Evolutionary conservation across 2,113 vertebrate species (phyloP).

Genomic region (Nycticorax nycticorax): DNA sequence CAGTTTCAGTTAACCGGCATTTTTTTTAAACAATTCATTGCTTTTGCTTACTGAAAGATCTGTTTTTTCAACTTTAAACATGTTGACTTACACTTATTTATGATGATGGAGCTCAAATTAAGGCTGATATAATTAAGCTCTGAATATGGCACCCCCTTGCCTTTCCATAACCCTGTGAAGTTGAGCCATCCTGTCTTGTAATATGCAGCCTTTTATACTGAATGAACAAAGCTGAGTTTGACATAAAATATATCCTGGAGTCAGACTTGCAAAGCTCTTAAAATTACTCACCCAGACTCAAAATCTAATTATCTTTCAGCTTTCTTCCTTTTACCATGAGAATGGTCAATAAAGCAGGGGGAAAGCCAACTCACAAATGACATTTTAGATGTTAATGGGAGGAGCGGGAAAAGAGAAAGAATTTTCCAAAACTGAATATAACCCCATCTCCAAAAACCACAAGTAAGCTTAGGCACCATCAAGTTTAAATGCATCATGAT

Average conservation of each 20-base stretch:
- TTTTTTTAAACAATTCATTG: background rate
- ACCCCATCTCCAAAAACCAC: background rate
- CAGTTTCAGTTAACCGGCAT: background rate
- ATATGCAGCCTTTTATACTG: background rate
- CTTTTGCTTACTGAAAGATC: background rate
- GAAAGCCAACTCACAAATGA: background rate
- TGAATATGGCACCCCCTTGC: background rate
- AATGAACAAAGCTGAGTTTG: constrained; percentile 27
- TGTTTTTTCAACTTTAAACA: background rate
- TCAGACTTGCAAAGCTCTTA: constrained; percentile 37
- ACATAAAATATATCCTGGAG: constrained; percentile 27
- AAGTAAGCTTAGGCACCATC: background rate
- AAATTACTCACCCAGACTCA: constrained; percentile 27
- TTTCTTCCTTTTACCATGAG: constrained; percentile 12
- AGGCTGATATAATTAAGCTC: background rate
- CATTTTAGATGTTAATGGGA: background rate
- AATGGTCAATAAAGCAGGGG: constrained; percentile 8
- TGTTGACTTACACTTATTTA: background rate
- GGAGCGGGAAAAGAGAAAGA: background rate
- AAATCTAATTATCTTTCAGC: constrained; percentile 47
- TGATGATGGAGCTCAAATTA: background rate
- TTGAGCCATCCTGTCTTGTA: background rate
- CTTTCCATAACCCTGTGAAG: background rate
- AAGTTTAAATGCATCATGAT: background rate
- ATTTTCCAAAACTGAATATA: background rate